phyloP scores from a whole-genome alignment of 1,140 invertebrate species.

The Aphaenogaster floridana region DNA sequence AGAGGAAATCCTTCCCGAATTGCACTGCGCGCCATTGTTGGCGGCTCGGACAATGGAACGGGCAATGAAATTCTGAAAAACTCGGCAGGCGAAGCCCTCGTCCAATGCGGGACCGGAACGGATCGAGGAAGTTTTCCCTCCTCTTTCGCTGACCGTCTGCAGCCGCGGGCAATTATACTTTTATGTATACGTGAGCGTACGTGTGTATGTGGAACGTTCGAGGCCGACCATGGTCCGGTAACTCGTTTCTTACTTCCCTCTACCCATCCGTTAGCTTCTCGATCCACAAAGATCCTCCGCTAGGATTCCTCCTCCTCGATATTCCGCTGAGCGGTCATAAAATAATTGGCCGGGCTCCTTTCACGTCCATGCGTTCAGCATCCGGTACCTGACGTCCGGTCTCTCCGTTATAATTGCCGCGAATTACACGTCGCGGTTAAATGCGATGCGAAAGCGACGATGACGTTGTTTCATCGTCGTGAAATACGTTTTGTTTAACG shows the following conservation, averaged over 20 bases:
- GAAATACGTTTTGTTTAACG: conserved; percentile 45
- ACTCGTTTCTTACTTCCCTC: conserved; percentile 38
- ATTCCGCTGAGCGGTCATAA: conserved; percentile 57
- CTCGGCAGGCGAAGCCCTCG: conserved; percentile 42
- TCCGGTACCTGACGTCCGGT: not conserved
- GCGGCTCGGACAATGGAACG: conserved; percentile 54
- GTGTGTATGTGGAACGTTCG: conserved; percentile 8
- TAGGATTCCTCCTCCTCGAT: conserved; percentile 31
- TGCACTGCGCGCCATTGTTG: conserved; percentile 70
- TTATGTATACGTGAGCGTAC: conserved; percentile 23
- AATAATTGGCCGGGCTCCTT: conserved; percentile 43
- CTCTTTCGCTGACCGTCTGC: conserved; percentile 9
- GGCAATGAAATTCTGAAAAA: conserved; percentile 76
- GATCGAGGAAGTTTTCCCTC: conserved; percentile 59
- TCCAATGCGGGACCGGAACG: conserved; percentile 47
- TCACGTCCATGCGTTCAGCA: conserved; percentile 5
- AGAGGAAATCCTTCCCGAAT: conserved; percentile 72
- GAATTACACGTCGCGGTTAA: conserved; percentile 28
- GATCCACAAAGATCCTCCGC: conserved; percentile 15
- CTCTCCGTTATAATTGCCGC: conserved; percentile 16
- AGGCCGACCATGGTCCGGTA: not conserved
- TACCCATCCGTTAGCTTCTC: not conserved
- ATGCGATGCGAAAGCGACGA: not conserved
- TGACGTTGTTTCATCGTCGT: conserved; percentile 16
- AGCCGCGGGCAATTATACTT: conserved; percentile 67